phyloP scores from a whole-genome alignment of 2,797 vertebrate genomes.

The Sebastes kiyomatsui region DNA sequence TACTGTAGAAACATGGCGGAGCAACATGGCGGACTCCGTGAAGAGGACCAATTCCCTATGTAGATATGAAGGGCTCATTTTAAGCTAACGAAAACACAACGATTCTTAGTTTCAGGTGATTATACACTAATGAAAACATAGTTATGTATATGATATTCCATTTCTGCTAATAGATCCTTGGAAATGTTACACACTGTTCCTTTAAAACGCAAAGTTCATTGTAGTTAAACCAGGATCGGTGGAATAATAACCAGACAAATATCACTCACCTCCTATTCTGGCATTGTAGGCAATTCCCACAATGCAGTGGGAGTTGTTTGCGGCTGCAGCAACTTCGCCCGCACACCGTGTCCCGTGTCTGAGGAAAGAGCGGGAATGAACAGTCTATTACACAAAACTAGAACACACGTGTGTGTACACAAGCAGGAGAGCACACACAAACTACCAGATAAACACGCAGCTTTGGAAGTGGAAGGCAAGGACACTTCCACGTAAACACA shows the following conservation, averaged over 20 bases:
- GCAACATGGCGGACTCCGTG: too few species aligned
- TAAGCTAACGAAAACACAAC: too few species aligned
- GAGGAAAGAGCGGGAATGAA: constrained; percentile 57
- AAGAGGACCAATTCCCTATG: too few species aligned
- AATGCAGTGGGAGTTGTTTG: constrained; percentile 98
- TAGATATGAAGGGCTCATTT: too few species aligned
- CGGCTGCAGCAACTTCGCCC: constrained; percentile 96
- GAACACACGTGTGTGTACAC: constrained; percentile 8
- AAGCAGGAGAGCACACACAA: constrained; percentile 1
- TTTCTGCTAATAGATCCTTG: too few species aligned
- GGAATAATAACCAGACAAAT: neutral
- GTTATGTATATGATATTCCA: too few species aligned
- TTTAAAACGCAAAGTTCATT: too few species aligned
- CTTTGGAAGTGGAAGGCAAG: constrained; percentile 28
- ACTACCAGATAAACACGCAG: constrained; percentile 26
- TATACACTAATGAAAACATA: too few species aligned
- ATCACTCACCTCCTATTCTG: constrained; percentile 92
- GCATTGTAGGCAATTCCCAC: constrained; percentile 98
- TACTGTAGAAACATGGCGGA: too few species aligned
- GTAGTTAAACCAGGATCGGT: too few species aligned
- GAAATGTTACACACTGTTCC: too few species aligned
- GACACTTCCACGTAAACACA: constrained; percentile 14
- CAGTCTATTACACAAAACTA: constrained; percentile 26
- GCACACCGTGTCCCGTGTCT: constrained; percentile 98
- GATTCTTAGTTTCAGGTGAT: too few species aligned